Evolutionary conservation across 2,797 vertebrate genomes (phyloP).

Genomic region (Hafferia zeledoni): DNA sequence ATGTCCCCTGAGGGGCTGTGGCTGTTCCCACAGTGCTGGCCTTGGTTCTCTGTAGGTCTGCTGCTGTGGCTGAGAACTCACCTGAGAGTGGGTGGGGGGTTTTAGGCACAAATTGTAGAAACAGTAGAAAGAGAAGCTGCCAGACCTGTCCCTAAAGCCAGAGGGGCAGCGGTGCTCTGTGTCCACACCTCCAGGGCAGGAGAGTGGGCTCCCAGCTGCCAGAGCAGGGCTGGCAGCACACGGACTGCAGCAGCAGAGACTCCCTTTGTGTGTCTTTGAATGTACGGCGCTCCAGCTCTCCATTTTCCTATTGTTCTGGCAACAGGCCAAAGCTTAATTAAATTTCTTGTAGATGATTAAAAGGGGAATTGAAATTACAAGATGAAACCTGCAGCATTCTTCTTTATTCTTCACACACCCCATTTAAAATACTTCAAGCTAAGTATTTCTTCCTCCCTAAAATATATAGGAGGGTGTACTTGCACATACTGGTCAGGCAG

Average conservation of each 20-base stretch:
- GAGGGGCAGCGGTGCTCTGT: not conserved
- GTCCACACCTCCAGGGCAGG: rapidly evolving
- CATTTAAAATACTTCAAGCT: not conserved
- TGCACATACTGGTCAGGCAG: not conserved
- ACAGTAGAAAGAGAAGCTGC: not conserved
- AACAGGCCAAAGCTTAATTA: not conserved
- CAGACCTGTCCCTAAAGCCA: not conserved
- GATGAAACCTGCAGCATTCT: not conserved
- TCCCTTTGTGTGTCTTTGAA: not conserved
- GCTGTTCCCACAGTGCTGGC: not conserved
- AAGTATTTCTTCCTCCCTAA: not conserved
- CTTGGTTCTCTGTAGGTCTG: not conserved
- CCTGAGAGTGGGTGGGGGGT: rapidly evolving
- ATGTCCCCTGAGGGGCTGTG: rapidly evolving
- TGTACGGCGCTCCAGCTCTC: rapidly evolving
- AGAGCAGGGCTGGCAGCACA: not conserved
- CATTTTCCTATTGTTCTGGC: not conserved
- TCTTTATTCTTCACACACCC: not conserved
- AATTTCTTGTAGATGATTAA: not conserved
- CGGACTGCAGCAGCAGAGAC: not conserved
- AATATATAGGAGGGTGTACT: not conserved
- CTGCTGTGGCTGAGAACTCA: rapidly evolving
- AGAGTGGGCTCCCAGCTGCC: not conserved
- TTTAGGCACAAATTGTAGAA: not conserved
- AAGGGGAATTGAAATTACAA: not conserved